A percentile compares a stretch with the other conserved stretches of the same genome.
Conservation (phyloP, 2,113 vertebrate species). For the Scalopus aquaticus region DNA sequence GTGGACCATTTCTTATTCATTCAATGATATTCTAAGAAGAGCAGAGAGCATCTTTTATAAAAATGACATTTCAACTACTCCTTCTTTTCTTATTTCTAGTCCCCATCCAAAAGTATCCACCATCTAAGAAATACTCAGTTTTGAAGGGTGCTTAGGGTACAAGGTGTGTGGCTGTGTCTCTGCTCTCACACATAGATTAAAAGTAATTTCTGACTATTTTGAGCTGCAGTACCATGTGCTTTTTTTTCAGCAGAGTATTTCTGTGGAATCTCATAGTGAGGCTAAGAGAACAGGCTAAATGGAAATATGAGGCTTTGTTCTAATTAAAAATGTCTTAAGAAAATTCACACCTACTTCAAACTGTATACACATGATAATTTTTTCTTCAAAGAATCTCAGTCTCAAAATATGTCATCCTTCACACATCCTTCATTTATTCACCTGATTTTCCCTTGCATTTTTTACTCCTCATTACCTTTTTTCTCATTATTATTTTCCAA, state of each 20-base stretch:
- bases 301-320: neutral
- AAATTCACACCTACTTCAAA: neutral
- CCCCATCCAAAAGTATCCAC: neutral
- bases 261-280: neutral
- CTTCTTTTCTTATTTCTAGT: conserved; percentile 51
- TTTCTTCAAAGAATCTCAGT: neutral
- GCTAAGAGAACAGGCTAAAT: neutral
- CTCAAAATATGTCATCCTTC: neutral
- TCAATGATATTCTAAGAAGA: conserved; percentile 41
- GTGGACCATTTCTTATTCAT: conserved; percentile 24
- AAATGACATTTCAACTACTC: conserved; percentile 14
- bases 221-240: neutral
- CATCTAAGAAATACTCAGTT: neutral
- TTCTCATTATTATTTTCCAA: neutral
- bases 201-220: neutral
- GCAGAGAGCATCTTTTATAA: conserved; percentile 50
- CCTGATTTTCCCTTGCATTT: neutral
- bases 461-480: neutral
- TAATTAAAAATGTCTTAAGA: neutral
- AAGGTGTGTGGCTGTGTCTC: neutral
- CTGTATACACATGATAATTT: neutral
- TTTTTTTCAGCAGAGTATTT: neutral
- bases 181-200: neutral
- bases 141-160: neutral
- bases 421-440: neutral